Evolutionary conservation across 2,797 vertebrate species (phyloP), one percentile per base, ranked within the genome.

Genomic region (Passerculus sandwichensis): DNA sequence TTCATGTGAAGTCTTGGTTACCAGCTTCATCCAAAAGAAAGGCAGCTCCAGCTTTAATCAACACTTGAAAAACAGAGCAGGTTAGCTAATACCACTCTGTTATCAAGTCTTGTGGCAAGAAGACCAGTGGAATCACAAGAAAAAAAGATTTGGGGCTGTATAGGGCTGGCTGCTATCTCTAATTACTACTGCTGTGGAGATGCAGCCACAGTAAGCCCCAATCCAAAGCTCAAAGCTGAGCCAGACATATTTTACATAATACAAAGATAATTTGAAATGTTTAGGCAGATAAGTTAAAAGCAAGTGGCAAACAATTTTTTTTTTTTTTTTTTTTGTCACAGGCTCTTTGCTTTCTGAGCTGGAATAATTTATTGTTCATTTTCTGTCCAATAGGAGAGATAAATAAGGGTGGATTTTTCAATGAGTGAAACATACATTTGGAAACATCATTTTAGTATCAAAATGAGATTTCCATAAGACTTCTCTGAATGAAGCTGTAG

Each of bases 401-500:
- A 95, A 96, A 97, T 92, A 94, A 93, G 77, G 54, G 59, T 77
- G 72, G 88, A 30, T 85, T 94, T 89, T 94, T 94, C 91, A 82
- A 83, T 89, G 93, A 95, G 62, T 50, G 92, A 91, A 94, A 66
- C 86, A 69, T 77, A 77, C 89, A 50, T 91, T 97, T 97, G 96
- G 96, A 96, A 97, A 96, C 60, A 94, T 96, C 85, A 88, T 96
- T 96, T 91, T 78, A 79, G 74, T 90, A 93, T 95, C 87, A 95
- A 95, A 96, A 96, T 97, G 94, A 96, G 94, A 94, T 97, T 97
- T 97, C 94, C 96, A 97, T 96, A 91, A 94, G 91, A 88, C 71
- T 38, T 87, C 73, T 76, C 80, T 94, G 90, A 96, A 95, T 97
- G 91, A 94, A 97, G 91, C 86, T 96, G 86, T 95, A 94, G 69